Conservation (phyloP, 2,113 vertebrate species). For the Centrocercus urophasianus region DNA sequence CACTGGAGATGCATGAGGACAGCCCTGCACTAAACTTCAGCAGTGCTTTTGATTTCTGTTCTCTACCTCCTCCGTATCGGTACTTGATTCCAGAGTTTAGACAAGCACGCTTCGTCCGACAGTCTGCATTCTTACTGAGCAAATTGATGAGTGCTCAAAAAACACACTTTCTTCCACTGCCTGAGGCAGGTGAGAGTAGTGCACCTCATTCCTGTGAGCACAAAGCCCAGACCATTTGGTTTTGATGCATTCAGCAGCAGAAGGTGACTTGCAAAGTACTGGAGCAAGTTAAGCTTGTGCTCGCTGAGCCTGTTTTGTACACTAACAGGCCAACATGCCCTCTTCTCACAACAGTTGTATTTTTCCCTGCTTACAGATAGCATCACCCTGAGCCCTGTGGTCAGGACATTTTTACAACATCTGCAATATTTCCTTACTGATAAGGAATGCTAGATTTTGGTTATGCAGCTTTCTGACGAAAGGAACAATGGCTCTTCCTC, state of each 20-base stretch:
- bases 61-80: background rate
- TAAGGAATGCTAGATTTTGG: slow-evolving; percentile 23
- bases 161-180: background rate
- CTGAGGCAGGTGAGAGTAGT: background rate
- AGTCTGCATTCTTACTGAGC: background rate
- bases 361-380: background rate
- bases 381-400: background rate
- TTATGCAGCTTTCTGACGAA: background rate
- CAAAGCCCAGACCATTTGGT: background rate
- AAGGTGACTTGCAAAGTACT: background rate
- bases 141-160: background rate
- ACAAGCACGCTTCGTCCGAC: background rate
- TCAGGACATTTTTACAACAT: background rate
- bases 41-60: background rate
- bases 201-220: rapidly evolving
- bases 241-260: background rate
- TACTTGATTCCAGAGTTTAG: background rate
- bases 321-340: background rate
- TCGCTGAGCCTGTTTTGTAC: background rate
- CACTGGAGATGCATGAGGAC: background rate
- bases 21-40: background rate
- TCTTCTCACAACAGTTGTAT: background rate
- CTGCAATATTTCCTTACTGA: slow-evolving; percentile 13
- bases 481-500: background rate
- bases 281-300: background rate